A percentile compares a stretch with the other conserved stretches of the same genome.
phyloP scores from a whole-genome alignment of 64 coral and sea anemone species.

The Hydrozoanthus tunicans region DNA sequence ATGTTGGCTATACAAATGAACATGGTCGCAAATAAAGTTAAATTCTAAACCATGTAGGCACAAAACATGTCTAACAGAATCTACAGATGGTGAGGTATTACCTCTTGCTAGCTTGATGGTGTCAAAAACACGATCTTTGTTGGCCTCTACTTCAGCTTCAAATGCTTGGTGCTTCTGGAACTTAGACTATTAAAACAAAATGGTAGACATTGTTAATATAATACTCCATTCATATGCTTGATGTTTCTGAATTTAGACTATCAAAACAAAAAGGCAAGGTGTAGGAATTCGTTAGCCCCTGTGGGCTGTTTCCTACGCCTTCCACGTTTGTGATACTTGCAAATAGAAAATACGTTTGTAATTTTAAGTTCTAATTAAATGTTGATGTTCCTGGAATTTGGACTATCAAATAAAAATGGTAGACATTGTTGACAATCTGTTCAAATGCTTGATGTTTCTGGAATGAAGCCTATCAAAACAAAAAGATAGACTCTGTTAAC shows the following conservation, averaged over 20 bases:
- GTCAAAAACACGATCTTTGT: conserved; percentile 92
- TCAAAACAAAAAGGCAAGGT: background rate
- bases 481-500: background rate
- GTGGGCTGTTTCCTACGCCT: too few relatives aligned
- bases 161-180: conserved; percentile 99
- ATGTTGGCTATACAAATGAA: too few relatives aligned
- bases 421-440: background rate
- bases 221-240: background rate
- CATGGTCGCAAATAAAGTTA: too few relatives aligned
- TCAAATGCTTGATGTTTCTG: conserved; percentile 99
- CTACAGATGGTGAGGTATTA: background rate
- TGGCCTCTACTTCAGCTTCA: conserved; percentile 98
- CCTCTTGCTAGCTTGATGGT: conserved; percentile 67
- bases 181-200: conserved; percentile 74
- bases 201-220: background rate
- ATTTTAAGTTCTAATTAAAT: too few relatives aligned
- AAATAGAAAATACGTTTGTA: too few relatives aligned
- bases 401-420: conserved; percentile 47
- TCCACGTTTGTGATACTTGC: too few relatives aligned
- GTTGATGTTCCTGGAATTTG: conserved; percentile 98
- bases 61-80: too few relatives aligned
- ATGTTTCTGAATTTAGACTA: background rate
- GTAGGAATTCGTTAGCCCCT: too few relatives aligned
- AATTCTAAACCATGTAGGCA: too few relatives aligned
- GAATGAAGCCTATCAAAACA: conserved; percentile 79